Conservation (phyloP, 1,140 invertebrate genomes). For the Bombus pyrosoma region DNA sequence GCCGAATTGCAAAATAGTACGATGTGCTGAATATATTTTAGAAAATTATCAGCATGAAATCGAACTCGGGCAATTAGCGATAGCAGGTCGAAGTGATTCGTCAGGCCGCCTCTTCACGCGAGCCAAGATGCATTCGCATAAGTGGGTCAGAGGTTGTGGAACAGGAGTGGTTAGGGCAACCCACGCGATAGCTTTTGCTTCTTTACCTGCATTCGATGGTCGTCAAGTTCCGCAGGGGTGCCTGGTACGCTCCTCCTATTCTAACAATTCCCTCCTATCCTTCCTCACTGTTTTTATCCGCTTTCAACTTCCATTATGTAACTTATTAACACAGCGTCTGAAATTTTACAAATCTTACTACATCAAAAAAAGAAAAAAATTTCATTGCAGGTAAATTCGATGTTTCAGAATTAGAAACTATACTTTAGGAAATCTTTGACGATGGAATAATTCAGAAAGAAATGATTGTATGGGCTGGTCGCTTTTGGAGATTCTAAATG, state of each 20-base stretch:
- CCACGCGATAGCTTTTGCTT: constrained; percentile 71
- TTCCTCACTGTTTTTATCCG: background rate
- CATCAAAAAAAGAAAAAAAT: too few species aligned
- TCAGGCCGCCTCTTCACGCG: constrained; percentile 39
- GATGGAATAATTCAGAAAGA: background rate
- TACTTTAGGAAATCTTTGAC: too few species aligned
- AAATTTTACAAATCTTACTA: background rate
- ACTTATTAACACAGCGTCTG: background rate
- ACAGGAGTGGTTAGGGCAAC: constrained; percentile 67
- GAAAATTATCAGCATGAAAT: constrained; percentile 54
- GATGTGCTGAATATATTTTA: background rate
- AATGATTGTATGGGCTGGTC: too few species aligned
- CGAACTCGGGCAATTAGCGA: constrained; percentile 54
- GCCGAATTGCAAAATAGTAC: constrained; percentile 52
- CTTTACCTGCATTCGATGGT: constrained; percentile 69
- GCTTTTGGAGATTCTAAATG: background rate
- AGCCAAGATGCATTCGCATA: constrained; percentile 56
- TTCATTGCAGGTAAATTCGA: background rate
- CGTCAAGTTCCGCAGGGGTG: constrained; percentile 62
- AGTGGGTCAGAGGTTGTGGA: constrained; percentile 71
- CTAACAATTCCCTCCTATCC: background rate
- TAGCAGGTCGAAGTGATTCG: constrained; percentile 58
- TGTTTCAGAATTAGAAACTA: background rate
- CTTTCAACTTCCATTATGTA: background rate
- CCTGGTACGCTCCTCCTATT: constrained; percentile 72